Evolutionary conservation across 23 tunicate species (phyloP).

Genomic region (Aplidium turbinatum): DNA sequence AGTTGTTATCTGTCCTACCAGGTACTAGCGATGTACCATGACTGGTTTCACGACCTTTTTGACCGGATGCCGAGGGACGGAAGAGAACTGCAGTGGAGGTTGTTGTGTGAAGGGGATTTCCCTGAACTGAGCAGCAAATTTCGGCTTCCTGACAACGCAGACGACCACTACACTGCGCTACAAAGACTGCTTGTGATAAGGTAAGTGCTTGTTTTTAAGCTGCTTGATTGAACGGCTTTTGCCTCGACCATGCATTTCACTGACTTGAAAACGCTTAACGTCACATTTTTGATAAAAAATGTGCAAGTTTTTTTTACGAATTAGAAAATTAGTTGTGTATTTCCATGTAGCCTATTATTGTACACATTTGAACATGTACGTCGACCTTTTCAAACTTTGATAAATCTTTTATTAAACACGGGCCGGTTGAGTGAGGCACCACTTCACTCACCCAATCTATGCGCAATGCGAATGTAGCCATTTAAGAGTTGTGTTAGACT

Average conservation of each 20-base stretch:
- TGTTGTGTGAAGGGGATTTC: constrained; percentile 83
- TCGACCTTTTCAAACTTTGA: too few relatives aligned
- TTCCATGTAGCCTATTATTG: too few relatives aligned
- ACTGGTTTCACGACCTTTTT: constrained; percentile 82
- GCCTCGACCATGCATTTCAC: too few relatives aligned
- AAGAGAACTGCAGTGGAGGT: constrained; percentile 87
- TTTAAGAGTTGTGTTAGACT: too few relatives aligned
- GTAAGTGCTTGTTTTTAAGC: constrained; percentile 30
- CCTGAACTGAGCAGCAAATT: constrained; percentile 58
- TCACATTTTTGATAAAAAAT: too few relatives aligned
- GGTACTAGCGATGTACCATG: constrained; percentile 75
- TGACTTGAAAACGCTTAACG: not conserved
- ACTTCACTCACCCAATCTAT: too few relatives aligned
- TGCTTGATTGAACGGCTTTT: not conserved
- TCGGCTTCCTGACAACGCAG: constrained; percentile 87
- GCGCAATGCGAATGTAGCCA: too few relatives aligned
- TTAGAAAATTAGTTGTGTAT: too few relatives aligned
- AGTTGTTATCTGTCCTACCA: not conserved
- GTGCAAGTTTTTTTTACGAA: too few relatives aligned
- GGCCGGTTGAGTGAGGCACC: too few relatives aligned
- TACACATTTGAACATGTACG: too few relatives aligned
- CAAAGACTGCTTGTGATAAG: constrained; percentile 83
- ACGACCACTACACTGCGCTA: constrained; percentile 80
- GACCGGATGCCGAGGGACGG: constrained; percentile 91
- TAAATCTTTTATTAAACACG: too few relatives aligned